Conservation (phyloP, 64 coral and sea anemone genomes). For the Pachyseris speciosa region DNA sequence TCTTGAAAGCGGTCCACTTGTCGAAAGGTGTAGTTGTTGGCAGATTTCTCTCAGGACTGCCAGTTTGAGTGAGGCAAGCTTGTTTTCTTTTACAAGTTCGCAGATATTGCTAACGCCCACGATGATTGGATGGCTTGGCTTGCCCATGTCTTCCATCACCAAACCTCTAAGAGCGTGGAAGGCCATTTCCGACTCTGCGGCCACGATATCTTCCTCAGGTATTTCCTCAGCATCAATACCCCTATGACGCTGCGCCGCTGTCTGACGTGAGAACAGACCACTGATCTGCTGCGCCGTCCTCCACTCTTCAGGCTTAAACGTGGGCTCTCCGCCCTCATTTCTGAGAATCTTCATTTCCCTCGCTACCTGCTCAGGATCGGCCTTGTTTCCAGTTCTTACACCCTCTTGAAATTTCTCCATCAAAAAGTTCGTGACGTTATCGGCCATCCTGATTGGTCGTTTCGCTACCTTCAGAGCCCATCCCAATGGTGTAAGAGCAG, state of each 20-base stretch:
- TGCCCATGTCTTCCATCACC: too few relatives aligned
- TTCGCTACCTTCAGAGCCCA: constrained; percentile 25
- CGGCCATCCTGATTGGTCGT: not conserved
- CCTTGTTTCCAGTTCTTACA: constrained; percentile 36
- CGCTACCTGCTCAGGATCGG: constrained; percentile 33
- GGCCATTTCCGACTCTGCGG: too few relatives aligned
- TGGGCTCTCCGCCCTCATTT: constrained; percentile 4
- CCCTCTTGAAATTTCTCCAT: constrained; percentile 31
- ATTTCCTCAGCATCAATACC: too few relatives aligned
- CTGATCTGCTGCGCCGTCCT: constrained; percentile 41
- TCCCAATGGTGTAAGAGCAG: not conserved
- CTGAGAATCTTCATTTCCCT: constrained; percentile 38
- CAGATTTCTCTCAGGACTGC: too few relatives aligned
- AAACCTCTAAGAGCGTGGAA: not conserved
- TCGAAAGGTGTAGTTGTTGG: constrained; percentile 13
- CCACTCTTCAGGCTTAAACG: constrained; percentile 47
- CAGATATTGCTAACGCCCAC: too few relatives aligned
- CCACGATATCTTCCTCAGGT: too few relatives aligned
- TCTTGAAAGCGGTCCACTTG: constrained; percentile 13
- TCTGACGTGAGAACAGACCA: constrained; percentile 37
- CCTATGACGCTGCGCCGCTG: too few relatives aligned
- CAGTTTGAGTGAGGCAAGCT: too few relatives aligned
- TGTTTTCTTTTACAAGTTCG: too few relatives aligned
- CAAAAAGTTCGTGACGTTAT: constrained; percentile 31
- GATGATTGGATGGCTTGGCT: too few relatives aligned